A percentile compares a stretch with the other conserved stretches of the same genome.
Conservation (phyloP, 2,113 vertebrate genomes). For the Lynx canadensis region DNA sequence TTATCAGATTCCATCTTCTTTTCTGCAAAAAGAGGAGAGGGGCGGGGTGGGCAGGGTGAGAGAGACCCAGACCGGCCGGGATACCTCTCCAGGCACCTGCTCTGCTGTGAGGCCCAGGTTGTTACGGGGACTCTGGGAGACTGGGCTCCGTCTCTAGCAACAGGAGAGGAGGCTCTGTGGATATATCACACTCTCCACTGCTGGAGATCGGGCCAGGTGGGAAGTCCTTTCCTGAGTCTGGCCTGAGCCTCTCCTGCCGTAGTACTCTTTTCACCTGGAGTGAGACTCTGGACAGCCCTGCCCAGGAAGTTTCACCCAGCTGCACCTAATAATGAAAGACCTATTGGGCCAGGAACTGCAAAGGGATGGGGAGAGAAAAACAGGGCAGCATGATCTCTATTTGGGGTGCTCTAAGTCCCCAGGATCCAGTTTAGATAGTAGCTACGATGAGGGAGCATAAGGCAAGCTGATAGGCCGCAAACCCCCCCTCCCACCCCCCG, state of each 20-base stretch:
- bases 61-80: no score
- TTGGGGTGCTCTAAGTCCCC: background rate
- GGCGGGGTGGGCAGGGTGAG: accelerated
- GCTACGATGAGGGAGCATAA: no score
- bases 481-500: no score
- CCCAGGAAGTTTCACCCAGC: background rate
- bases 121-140: accelerated
- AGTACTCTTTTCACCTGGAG: background rate
- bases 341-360: background rate
- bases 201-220: background rate
- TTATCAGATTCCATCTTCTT: constrained; percentile 84
- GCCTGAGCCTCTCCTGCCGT: background rate
- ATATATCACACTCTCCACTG: no score
- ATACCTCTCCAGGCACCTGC: background rate
- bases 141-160: background rate
- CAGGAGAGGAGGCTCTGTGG: background rate
- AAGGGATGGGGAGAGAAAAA: background rate
- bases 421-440: background rate
- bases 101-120: background rate
- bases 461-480: no score
- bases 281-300: background rate
- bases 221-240: background rate
- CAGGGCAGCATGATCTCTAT: background rate
- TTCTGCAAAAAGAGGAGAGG: constrained; percentile 84
- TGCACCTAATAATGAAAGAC: background rate